phyloP scores from a whole-genome alignment of 2,113 vertebrate genomes.

The Coturnix japonica region DNA sequence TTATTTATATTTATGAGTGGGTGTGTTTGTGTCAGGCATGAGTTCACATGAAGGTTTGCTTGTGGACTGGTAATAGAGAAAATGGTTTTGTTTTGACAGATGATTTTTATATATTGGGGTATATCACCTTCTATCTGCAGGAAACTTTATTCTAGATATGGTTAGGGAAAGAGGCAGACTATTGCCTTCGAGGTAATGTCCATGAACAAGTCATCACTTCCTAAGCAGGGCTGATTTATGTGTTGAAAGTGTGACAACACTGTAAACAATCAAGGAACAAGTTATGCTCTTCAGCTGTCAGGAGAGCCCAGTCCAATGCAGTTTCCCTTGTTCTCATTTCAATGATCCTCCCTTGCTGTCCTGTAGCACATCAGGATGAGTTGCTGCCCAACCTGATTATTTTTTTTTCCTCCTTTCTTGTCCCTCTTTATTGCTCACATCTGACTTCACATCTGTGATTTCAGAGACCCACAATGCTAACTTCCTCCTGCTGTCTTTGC shows the following conservation, averaged over 20 bases:
- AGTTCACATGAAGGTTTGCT: background rate
- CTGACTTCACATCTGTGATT: background rate
- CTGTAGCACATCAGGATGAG: background rate
- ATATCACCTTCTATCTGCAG: background rate
- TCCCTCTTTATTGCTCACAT: background rate
- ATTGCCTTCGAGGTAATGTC: background rate
- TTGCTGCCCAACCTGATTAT: background rate
- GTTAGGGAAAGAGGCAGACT: background rate
- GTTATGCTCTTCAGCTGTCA: background rate
- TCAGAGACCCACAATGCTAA: background rate
- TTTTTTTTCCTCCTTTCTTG: background rate
- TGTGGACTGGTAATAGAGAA: background rate
- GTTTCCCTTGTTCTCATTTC: background rate
- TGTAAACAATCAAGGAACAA: background rate
- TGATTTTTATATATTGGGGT: background rate
- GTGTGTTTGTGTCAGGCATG: background rate
- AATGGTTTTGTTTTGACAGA: background rate
- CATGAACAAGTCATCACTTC: background rate
- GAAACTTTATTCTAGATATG: background rate
- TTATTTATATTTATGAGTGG: background rate
- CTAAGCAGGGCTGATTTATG: background rate
- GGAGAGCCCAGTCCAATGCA: background rate
- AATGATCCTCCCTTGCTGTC: background rate
- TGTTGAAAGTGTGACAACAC: background rate
- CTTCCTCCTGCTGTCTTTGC: background rate